Conservation (phyloP, 1,140 invertebrate genomes). For the Drosophila carrolli region DNA sequence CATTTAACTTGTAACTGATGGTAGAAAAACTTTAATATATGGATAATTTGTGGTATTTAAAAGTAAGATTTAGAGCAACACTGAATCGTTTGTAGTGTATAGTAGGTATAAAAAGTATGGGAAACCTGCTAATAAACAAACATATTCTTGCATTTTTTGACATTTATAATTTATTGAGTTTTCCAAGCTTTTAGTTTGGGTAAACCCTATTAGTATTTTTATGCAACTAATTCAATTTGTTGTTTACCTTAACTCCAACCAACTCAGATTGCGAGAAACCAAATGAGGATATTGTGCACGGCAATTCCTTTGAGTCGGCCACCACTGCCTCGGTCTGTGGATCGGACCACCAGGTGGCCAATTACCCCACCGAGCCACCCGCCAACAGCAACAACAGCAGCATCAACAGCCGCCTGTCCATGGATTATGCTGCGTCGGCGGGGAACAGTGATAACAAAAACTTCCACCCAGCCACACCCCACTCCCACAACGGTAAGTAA, state of each 20-base stretch:
- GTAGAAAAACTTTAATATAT: no score
- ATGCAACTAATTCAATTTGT: slow-evolving; percentile 55
- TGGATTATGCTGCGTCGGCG: slow-evolving; percentile 62
- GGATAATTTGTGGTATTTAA: not conserved
- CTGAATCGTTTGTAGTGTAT: no score
- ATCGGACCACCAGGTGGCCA: slow-evolving; percentile 88
- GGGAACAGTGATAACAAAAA: slow-evolving; percentile 76
- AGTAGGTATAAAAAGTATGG: not conserved
- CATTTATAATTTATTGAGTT: slow-evolving; percentile 60
- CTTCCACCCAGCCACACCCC: slow-evolving; percentile 62
- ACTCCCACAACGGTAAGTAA: slow-evolving; percentile 73
- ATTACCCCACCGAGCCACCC: slow-evolving; percentile 85
- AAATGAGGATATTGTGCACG: slow-evolving; percentile 87
- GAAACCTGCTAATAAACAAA: slow-evolving; percentile 14
- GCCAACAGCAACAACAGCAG: slow-evolving; percentile 45
- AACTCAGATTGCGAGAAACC: slow-evolving; percentile 84
- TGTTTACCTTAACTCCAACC: not conserved
- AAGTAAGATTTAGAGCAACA: not conserved
- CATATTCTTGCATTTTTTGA: not conserved
- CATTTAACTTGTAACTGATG: no score
- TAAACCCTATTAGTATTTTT: slow-evolving; percentile 31
- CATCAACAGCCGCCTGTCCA: slow-evolving; percentile 60
- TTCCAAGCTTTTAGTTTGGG: slow-evolving; percentile 59
- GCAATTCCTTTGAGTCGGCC: slow-evolving; percentile 90
- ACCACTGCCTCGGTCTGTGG: slow-evolving; percentile 87